Conservation (phyloP, 1,140 invertebrate species). For the Zaprionus davidi region DNA sequence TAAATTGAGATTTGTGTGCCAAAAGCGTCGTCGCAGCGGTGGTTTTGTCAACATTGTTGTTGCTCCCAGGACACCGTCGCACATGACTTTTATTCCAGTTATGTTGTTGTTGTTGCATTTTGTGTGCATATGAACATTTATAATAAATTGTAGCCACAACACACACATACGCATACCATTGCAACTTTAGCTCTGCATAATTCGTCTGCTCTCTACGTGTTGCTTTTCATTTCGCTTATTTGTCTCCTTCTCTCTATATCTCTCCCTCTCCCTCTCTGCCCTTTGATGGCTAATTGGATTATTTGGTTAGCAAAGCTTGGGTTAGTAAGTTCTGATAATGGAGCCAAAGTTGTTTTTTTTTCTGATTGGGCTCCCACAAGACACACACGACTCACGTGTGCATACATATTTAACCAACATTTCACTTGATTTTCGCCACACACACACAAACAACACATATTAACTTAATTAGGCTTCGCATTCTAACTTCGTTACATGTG, state of each 20-base stretch:
- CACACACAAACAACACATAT: conserved; percentile 48
- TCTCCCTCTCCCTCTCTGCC: not conserved
- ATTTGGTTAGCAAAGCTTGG: conserved; percentile 17
- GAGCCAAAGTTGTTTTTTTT: conserved; percentile 48
- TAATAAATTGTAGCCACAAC: conserved; percentile 37
- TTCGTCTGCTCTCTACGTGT: conserved; percentile 25
- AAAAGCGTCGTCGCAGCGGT: conserved; percentile 52
- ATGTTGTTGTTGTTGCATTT: conserved; percentile 24
- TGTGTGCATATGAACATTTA: conserved; percentile 42
- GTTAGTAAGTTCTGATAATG: conserved; percentile 15
- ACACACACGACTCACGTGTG: conserved; percentile 1
- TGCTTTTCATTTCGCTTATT: conserved; percentile 42
- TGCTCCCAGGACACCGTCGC: conserved; percentile 34
- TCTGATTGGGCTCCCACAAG: conserved; percentile 47
- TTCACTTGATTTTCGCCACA: conserved; percentile 16
- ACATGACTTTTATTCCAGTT: conserved; percentile 27
- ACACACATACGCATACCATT: conserved; percentile 9
- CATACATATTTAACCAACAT: conserved; percentile 34
- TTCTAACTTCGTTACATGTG: conserved; percentile 50
- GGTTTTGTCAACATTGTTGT: conserved; percentile 30
- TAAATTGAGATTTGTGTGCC: conserved; percentile 77
- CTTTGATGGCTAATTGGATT: conserved; percentile 51
- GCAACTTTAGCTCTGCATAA: conserved; percentile 34
- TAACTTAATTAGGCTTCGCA: conserved; percentile 63
- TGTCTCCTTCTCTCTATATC: not conserved